Conservation (phyloP, 2,113 vertebrate species). For the Cyanocitta stelleri region DNA sequence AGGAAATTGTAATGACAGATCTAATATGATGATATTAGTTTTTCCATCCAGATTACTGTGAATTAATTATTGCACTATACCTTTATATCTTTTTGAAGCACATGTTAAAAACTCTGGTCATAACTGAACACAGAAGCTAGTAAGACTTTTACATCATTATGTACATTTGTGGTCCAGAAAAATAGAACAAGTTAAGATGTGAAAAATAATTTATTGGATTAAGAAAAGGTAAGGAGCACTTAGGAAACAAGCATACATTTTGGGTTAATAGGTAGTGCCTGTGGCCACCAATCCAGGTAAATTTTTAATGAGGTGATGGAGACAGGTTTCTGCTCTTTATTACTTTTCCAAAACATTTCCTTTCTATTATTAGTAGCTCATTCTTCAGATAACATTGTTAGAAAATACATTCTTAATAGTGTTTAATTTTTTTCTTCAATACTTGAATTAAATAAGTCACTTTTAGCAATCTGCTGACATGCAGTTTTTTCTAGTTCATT, state of each 20-base stretch:
- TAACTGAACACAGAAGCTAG: not conserved
- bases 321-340: not conserved
- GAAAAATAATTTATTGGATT: not conserved
- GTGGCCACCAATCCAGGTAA: not conserved
- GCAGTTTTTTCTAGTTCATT: not conserved
- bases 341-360: not conserved
- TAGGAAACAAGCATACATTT: not conserved
- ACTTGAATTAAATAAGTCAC: not conserved
- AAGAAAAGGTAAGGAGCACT: not conserved
- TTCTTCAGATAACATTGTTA: not conserved
- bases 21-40: rapidly evolving
- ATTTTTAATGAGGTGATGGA: not conserved
- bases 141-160: rapidly evolving
- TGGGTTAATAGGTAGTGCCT: not conserved
- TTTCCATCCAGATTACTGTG: not conserved
- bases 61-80: not conserved
- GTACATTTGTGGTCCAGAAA: not conserved
- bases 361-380: not conserved
- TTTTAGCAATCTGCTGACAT: not conserved
- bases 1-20: not conserved
- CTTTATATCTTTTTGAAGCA: not conserved
- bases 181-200: not conserved
- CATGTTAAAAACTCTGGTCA: not conserved
- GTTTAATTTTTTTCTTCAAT: not conserved
- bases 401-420: not conserved